Conservation (phyloP, 2,113 vertebrate species). For the Nipponia nippon region DNA sequence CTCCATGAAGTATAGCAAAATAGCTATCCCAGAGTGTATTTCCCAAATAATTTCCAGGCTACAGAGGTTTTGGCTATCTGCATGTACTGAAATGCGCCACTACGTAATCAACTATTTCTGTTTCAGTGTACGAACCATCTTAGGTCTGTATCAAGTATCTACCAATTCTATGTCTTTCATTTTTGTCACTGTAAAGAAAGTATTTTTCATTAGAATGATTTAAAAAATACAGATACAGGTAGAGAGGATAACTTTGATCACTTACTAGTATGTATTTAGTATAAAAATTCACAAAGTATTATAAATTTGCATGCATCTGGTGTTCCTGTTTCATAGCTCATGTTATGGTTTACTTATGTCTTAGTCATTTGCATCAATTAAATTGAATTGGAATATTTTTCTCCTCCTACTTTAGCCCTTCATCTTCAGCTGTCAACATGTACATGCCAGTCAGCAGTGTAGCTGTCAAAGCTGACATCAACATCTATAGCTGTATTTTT, state of each 20-base stretch:
- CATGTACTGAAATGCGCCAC: not conserved
- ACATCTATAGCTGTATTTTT: conserved; percentile 53
- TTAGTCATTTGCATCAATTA: conserved; percentile 64
- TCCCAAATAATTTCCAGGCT: not conserved
- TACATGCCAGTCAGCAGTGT: conserved; percentile 54
- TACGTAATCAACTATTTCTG: not conserved
- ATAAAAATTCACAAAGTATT: not conserved
- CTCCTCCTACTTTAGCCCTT: conserved; percentile 53
- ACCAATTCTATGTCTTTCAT: not conserved
- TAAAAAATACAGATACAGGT: not conserved
- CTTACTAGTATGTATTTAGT: not conserved
- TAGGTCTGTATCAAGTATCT: not conserved
- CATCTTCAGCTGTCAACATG: conserved; percentile 61
- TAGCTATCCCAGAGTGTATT: not conserved
- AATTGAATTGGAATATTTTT: conserved; percentile 56
- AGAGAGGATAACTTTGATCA: not conserved
- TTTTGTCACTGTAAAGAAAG: not conserved
- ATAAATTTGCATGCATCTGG: not conserved
- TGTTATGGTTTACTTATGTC: conserved; percentile 55
- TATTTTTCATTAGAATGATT: not conserved
- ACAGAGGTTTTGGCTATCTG: not conserved
- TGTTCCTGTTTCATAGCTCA: conserved; percentile 19
- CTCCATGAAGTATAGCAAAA: not conserved
- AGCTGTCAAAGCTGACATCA: conserved; percentile 71
- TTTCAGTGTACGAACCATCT: not conserved